phyloP scores from a whole-genome alignment of 1,140 invertebrate species.

The Cyphomyrmex costatus region DNA sequence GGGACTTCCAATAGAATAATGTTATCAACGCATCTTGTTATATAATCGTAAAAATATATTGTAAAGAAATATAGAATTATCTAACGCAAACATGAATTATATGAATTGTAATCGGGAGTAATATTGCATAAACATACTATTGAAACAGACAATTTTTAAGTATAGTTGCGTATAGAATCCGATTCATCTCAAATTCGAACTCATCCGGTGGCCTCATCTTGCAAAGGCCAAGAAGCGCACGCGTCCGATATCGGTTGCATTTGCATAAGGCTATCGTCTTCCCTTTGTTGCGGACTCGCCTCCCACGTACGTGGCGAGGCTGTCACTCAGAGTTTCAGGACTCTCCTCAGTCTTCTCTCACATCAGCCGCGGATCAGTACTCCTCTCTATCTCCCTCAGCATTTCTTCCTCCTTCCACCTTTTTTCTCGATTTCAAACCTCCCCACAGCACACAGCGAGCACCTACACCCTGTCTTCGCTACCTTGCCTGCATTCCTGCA shows the following conservation, averaged over 20 bases:
- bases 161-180: slow-evolving; percentile 6
- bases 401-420: slow-evolving; percentile 48
- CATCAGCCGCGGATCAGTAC: slow-evolving; percentile 73
- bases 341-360: slow-evolving; percentile 78
- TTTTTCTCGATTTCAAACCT: slow-evolving; percentile 82
- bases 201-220: slow-evolving; percentile 52
- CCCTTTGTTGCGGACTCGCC: slow-evolving; percentile 80
- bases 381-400: slow-evolving; percentile 56
- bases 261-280: slow-evolving; percentile 84
- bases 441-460: slow-evolving; percentile 62
- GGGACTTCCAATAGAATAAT: neutral
- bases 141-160: slow-evolving; percentile 6
- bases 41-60: neutral
- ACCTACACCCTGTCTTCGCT: slow-evolving; percentile 82
- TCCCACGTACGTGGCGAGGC: slow-evolving; percentile 83
- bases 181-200: slow-evolving; percentile 44
- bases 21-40: neutral
- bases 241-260: slow-evolving; percentile 81
- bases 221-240: slow-evolving; percentile 59
- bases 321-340: slow-evolving; percentile 83
- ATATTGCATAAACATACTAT: neutral
- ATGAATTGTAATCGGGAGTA: neutral
- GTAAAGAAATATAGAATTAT: neutral
- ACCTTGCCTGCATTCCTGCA: slow-evolving; percentile 85
- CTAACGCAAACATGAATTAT: neutral